Percentiles rank a stretch among this genome's conserved stretches.
These are phyloP conservation scores for Drosophila sp. DNA, from an alignment of 1,140 invertebrate genomes.

Conservation along the genomic window DNA sequence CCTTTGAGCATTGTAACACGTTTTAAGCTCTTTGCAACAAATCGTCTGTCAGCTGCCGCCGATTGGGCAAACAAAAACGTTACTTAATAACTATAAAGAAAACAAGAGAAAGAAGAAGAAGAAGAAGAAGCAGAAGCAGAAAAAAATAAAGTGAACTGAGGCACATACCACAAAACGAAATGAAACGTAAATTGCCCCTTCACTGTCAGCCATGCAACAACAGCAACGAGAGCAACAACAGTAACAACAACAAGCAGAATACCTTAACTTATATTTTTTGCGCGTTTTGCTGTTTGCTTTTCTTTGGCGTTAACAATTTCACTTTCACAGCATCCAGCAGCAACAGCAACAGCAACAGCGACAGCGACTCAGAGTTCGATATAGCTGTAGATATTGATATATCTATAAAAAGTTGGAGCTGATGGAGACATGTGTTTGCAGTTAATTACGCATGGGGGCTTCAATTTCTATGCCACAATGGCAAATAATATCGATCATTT, in stretches of 20 bases:
- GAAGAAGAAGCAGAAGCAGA: neutral
- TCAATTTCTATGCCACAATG: conserved; percentile 78
- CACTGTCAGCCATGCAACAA: conserved; percentile 37
- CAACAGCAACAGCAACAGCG: conserved; percentile 9
- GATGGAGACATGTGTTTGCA: conserved; percentile 67
- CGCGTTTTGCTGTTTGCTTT: conserved; percentile 55
- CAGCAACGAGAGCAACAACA: no score
- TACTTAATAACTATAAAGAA: conserved; percentile 75
- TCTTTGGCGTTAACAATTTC: conserved; percentile 70
- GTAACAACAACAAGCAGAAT: conserved; percentile 37
- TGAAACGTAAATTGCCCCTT: conserved; percentile 78
- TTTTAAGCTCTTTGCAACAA: conserved; percentile 34
- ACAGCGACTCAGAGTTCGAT: conserved; percentile 8
- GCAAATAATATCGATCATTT: conserved; percentile 81
- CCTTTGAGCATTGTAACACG: conserved; percentile 53
- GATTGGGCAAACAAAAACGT: conserved; percentile 46
- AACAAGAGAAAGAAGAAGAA: neutral
- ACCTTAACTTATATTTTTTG: conserved; percentile 58
- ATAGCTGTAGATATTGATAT: conserved; percentile 25
- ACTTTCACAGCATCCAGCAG: conserved; percentile 74
- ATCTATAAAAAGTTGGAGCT: conserved; percentile 11
- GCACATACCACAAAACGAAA: conserved; percentile 60
- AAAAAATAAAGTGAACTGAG: conserved; percentile 49
- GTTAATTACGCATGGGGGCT: conserved; percentile 70
- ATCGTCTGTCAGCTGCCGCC: conserved; percentile 45